phyloP scores from a whole-genome alignment of 2,797 vertebrate genomes.

The Arnoldichthys spilopterus region DNA sequence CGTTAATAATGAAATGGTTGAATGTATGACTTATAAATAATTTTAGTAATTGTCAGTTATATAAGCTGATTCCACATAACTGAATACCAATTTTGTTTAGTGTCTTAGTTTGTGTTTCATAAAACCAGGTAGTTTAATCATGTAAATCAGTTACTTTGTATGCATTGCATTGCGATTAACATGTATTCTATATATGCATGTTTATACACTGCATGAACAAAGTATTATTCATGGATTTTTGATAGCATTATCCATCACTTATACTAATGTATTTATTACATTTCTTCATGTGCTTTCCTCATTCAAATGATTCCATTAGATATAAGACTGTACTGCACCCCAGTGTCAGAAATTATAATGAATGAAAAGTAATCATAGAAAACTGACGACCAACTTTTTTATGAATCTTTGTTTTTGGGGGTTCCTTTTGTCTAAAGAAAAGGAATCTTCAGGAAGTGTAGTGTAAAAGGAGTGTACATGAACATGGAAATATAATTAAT shows the following conservation, averaged over 20 bases:
- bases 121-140: too few relatives aligned
- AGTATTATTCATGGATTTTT: slow-evolving; percentile 11
- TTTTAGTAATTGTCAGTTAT: background rate
- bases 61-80: background rate
- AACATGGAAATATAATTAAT: background rate
- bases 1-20: slow-evolving; percentile 8
- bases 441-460: too few relatives aligned
- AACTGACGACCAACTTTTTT: background rate
- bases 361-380: background rate
- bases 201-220: background rate
- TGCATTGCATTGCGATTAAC: background rate
- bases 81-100: background rate
- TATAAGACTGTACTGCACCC: too few relatives aligned
- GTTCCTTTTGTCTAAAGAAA: background rate
- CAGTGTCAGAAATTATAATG: too few relatives aligned
- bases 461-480: background rate
- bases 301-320: background rate
- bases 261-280: slow-evolving; percentile 36
- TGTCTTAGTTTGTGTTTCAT: too few relatives aligned
- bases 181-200: background rate
- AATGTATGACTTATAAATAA: slow-evolving; percentile 9
- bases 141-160: too few relatives aligned
- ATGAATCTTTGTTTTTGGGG: background rate
- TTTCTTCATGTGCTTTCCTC: slow-evolving; percentile 15
- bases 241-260: slow-evolving; percentile 50